Base-by-base conservation (phyloP, 92 coral and sea anemone genomes). In the Pocillopora grandis region DNA sequence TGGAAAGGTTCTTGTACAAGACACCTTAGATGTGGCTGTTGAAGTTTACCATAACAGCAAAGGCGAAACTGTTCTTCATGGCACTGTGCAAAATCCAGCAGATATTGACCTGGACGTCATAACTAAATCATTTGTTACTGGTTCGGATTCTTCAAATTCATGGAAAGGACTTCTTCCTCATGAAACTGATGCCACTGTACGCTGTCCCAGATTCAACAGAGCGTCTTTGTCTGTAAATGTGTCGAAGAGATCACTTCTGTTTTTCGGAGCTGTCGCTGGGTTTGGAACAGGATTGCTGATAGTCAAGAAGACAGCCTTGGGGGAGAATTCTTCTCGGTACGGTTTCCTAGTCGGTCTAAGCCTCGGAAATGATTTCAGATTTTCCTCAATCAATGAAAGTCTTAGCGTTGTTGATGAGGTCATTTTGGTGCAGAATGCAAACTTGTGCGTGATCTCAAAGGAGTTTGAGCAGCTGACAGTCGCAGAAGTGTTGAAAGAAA, bases 391-490 rank as follows among this genome's bases (percentile, higher is more conserved):
- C 36, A 62, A 64, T 71, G 9, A n/a, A 19, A 62, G 71, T 36
- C 81, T 77, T 57, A 63, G 59, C 71, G 70, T 64, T 64, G 81
- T 77, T 15, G 81, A 77, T 77, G 71, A 77, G 52, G 10, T 77
- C 19, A 70, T 77, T 18, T 36, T 71, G 35, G 71, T 77, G 12
- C 71, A 64, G 42, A 70, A 77, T 5, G 81, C 81, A 31, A 77
- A 64, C 21, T 20, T 77, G 17, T 77, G 71, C 3, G 81, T 77
- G 19, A 64, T 62, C 37, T 77, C 81, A 20, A 16, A 62, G 58
- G 35, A 64, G 9, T 42, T 42, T 42, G 52, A 42, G 52, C 55
- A 64, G 10, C 58, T 14, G 56, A 77, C 71, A 14, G 63, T 62
- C 48, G 81, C 37, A 60, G 81, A 77, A 64, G 17, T 77, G 19